Evolutionary conservation across 2,113 vertebrate genomes (phyloP).

Genomic region (Circaetus gallicus): DNA sequence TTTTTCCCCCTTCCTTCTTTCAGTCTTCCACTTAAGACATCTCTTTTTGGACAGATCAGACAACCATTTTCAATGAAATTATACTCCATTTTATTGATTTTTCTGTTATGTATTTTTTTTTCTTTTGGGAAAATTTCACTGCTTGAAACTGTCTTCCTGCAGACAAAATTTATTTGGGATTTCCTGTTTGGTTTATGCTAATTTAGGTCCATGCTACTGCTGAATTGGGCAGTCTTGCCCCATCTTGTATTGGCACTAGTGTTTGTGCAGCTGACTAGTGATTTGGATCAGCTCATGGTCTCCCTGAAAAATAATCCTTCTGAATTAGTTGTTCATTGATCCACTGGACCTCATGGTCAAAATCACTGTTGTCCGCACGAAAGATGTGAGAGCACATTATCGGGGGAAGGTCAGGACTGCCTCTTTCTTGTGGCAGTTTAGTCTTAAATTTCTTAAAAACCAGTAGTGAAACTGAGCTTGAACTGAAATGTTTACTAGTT

Average conservation of each 20-base stretch:
- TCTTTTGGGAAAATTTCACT: background rate
- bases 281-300: background rate
- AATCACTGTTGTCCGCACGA: background rate
- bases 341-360: background rate
- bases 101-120: background rate
- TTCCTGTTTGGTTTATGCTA: background rate
- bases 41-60: background rate
- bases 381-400: fast-evolving
- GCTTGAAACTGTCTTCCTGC: background rate
- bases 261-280: background rate
- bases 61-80: background rate
- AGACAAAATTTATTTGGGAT: background rate
- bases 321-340: background rate
- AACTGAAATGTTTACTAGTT: background rate
- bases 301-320: background rate
- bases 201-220: background rate
- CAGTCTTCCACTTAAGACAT: background rate
- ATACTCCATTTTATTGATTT: background rate
- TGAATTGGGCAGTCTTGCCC: background rate
- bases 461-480: background rate
- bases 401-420: background rate
- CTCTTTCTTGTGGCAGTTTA: background rate
- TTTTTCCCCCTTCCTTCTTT: background rate
- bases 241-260: background rate
- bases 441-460: background rate